Base-by-base conservation (phyloP, 2,888 invertebrate genomes). In the Drosophila maculinotata region DNA sequence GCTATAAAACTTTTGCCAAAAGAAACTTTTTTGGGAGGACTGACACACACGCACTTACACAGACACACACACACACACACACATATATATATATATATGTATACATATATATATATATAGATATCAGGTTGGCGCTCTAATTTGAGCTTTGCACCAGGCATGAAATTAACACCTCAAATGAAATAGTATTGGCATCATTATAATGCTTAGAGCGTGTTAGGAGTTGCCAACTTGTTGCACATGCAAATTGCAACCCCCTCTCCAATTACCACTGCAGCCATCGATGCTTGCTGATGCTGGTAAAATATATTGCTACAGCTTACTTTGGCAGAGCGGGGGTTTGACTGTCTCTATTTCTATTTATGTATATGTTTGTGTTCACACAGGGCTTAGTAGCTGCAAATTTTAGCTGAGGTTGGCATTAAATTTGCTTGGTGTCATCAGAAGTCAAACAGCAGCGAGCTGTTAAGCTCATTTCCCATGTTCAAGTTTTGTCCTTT, bases 381-480 rank as follows among this genome's bases (percentile, higher is more conserved):
- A 31, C 47, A 62, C 45, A 33, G 23, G 33, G 39, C 31, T 52
- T 42, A 38, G 31, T 33, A 25, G 44, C n/a, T 63, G 68, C 12
- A 59, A 71, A 44, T 76, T 59, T 66, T 76, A 76, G 76, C 54
- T 57, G 35, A 35, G 52, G 56, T 57, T 41, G 36, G 69, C 64
- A 64, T 70, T 70, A 62, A 63, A 69, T 80, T 63, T 71, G 57
- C 64, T 39, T 58, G 41, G 44, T 60, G 65, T 66, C 56, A 57
- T 42, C 76, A 62, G 36, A 70, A 84, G 57, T 76, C 82, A 81
- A 84, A 84, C 76, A 79, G 28, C 52, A 54, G 71, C 56, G 62
- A 77, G 73, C 68, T 74, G 52, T 59, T 83, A 86, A 82, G 84
- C 80, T 76, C 68, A 77, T 82, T 79, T 74, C 48, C 65, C 69